Conservation (phyloP, 2,113 vertebrate species). For the Percopsis transmontana region DNA sequence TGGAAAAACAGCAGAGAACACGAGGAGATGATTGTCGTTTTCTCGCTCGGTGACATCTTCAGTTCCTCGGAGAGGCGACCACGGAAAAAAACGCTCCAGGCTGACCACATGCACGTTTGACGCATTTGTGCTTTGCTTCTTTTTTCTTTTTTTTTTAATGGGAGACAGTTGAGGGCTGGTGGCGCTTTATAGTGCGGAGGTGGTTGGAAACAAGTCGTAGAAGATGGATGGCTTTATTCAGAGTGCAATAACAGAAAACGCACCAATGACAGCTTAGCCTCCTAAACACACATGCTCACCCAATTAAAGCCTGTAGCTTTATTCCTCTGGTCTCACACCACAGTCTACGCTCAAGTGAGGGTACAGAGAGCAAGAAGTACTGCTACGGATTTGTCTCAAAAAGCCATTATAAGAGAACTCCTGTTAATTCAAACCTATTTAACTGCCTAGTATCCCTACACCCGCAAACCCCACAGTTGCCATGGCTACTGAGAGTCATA, state of each 20-base stretch:
- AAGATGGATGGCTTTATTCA: constrained; percentile 35
- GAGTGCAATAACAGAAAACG: constrained; percentile 12
- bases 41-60: constrained; percentile 53
- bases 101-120: constrained; percentile 19
- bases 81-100: constrained; percentile 32
- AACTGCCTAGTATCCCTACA: neutral
- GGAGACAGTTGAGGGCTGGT: constrained; percentile 28
- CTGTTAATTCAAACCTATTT: constrained; percentile 8
- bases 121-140: constrained; percentile 38
- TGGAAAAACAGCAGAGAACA: constrained; percentile 15
- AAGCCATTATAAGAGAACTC: constrained; percentile 14
- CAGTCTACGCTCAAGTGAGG: neutral
- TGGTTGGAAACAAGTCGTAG: constrained; percentile 43
- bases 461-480: constrained; percentile 22
- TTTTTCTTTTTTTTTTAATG: no score
- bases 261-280: constrained; percentile 19
- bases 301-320: neutral
- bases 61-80: constrained; percentile 43
- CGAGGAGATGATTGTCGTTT: constrained; percentile 32
- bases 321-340: neutral
- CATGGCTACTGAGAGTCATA: constrained; percentile 35
- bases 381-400: neutral
- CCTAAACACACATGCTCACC: neutral
- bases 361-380: neutral
- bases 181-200: constrained; percentile 38